These are phyloP conservation scores for Lonchura striata DNA, from an alignment of 2,113 vertebrate species.

Conservation along the genomic window DNA sequence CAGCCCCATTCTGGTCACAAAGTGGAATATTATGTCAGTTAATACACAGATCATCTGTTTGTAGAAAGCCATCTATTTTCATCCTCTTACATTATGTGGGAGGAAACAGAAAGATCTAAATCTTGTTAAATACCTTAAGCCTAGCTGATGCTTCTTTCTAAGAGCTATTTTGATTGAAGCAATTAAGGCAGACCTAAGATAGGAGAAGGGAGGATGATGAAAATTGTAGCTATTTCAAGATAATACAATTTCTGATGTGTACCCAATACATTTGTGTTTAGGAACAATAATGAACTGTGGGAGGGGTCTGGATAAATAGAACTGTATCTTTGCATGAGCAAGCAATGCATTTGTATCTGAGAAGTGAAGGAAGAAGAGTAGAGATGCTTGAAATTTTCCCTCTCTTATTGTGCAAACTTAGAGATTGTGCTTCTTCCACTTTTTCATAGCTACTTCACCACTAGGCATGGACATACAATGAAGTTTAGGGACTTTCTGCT, in stretches of 20 bases:
- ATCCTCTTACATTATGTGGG: neutral
- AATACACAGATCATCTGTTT: neutral
- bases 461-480: neutral
- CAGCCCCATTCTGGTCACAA: neutral
- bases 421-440: neutral
- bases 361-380: neutral
- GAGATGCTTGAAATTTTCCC: neutral
- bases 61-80: neutral
- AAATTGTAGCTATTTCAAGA: neutral
- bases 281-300: neutral
- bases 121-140: neutral
- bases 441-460: neutral
- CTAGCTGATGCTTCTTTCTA: neutral
- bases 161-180: neutral
- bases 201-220: neutral
- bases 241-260: neutral
- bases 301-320: neutral
- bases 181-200: neutral
- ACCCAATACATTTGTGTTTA: neutral
- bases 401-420: neutral
- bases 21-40: neutral
- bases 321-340: neutral
- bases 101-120: neutral
- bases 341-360: neutral
- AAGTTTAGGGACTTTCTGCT: neutral